Conservation (phyloP, 2,113 vertebrate genomes). For the Arenaria interpres region DNA sequence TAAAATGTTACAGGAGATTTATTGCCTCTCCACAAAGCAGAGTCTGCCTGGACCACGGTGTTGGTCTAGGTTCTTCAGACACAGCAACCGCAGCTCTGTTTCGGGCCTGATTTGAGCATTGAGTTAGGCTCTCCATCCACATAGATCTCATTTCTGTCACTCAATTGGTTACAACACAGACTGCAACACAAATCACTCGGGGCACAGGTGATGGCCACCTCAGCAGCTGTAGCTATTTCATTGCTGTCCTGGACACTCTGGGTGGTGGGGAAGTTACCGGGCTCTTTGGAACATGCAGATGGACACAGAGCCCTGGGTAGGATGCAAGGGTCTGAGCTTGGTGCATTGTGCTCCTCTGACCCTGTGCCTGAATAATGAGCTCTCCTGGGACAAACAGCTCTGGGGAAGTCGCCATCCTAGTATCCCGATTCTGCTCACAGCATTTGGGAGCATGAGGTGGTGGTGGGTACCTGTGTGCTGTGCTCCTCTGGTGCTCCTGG, state of each 20-base stretch:
- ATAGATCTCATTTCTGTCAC: not conserved
- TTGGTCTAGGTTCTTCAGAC: not conserved
- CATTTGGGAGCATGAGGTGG: not conserved
- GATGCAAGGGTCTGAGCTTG: not conserved
- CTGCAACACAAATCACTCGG: not conserved
- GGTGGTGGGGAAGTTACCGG: not conserved
- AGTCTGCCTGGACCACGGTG: not conserved
- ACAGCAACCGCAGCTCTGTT: not conserved
- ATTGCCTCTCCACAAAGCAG: not conserved
- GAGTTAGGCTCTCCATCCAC: not conserved
- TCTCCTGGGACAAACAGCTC: not conserved
- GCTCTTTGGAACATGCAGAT: fast-evolving
- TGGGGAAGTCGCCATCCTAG: not conserved
- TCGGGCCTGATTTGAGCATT: not conserved
- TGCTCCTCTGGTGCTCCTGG: not conserved
- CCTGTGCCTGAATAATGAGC: not conserved
- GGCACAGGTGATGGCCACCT: not conserved
- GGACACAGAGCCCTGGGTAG: not conserved
- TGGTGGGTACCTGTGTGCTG: not conserved
- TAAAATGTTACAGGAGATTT: not conserved
- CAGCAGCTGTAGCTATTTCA: not conserved
- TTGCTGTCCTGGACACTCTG: not conserved
- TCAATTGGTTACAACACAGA: not conserved
- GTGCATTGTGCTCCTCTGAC: not conserved
- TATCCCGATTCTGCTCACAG: not conserved